These are phyloP conservation scores for Muscicapa comitata DNA, from an alignment of 2,797 vertebrate genomes.

Conservation along the genomic window DNA sequence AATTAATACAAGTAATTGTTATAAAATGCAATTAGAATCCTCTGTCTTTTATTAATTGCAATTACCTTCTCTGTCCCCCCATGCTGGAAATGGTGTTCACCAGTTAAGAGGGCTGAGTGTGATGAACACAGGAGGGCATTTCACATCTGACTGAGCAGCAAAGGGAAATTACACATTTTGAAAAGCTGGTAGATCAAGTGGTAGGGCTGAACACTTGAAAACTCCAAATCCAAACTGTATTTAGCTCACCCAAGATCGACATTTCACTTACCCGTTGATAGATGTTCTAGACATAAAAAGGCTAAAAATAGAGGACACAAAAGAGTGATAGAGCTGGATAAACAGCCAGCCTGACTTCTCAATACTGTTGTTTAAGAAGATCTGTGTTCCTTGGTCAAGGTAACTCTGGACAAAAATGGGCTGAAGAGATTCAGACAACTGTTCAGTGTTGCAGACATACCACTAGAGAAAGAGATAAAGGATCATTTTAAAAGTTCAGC, in stretches of 20 bases:
- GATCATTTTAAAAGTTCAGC: slow-evolving; percentile 1
- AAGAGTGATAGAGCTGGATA: slow-evolving; percentile 95
- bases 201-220: background rate
- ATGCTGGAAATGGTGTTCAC: background rate
- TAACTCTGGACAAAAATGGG: slow-evolving; percentile 90
- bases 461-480: slow-evolving; percentile 78
- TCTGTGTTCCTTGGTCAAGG: slow-evolving; percentile 87
- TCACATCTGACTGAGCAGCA: background rate
- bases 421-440: slow-evolving; percentile 83
- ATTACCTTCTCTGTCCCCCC: background rate
- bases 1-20: background rate
- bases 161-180: background rate
- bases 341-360: slow-evolving; percentile 97
- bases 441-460: slow-evolving; percentile 88
- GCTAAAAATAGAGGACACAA: slow-evolving; percentile 91
- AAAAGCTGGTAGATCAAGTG: background rate
- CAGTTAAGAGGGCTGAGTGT: background rate
- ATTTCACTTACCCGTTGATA: slow-evolving; percentile 90
- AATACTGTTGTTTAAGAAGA: slow-evolving; percentile 88
- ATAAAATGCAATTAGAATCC: background rate
- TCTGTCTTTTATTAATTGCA: background rate
- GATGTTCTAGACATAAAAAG: slow-evolving; percentile 95
- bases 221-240: background rate
- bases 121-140: background rate
- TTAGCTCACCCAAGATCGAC: background rate